Evolutionary conservation across 2,888 invertebrate genomes (phyloP).

Genomic region (Calameuta pallipes): DNA sequence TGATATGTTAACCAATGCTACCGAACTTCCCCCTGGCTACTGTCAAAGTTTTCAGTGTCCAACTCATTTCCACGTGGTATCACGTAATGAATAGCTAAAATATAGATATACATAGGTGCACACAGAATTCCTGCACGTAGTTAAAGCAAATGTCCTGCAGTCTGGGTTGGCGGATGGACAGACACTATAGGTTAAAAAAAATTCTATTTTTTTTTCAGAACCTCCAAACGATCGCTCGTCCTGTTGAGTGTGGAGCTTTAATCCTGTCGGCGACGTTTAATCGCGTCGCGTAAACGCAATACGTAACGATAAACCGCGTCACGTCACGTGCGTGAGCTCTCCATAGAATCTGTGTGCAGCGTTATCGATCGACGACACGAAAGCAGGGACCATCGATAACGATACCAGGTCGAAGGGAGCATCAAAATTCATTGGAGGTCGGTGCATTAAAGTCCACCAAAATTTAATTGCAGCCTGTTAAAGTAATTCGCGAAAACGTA

Average conservation of each 20-base stretch:
- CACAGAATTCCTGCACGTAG: not conserved
- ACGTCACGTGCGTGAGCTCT: conserved; percentile 7
- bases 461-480: conserved; percentile 47
- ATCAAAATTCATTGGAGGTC: not conserved
- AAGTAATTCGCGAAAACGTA: conserved; percentile 44
- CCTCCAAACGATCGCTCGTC: not conserved
- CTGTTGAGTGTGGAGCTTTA: not conserved
- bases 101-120: not conserved
- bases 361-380: conserved; percentile 5
- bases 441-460: conserved; percentile 3
- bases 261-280: conserved; percentile 2
- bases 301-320: conserved; percentile 4
- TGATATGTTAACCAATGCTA: not conserved
- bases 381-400: not conserved
- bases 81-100: not conserved
- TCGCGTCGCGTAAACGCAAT: conserved; percentile 2
- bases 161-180: not conserved
- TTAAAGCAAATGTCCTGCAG: not conserved
- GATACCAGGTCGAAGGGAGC: not conserved
- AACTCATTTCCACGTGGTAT: not conserved
- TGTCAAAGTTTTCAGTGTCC: not conserved
- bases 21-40: not conserved
- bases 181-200: not conserved
- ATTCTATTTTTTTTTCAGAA: not conserved
- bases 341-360: not conserved